Evolutionary conservation across 2,888 invertebrate genomes (phyloP), one percentile per base, ranked within the genome.

Genomic region (Andrena trimmerana): DNA sequence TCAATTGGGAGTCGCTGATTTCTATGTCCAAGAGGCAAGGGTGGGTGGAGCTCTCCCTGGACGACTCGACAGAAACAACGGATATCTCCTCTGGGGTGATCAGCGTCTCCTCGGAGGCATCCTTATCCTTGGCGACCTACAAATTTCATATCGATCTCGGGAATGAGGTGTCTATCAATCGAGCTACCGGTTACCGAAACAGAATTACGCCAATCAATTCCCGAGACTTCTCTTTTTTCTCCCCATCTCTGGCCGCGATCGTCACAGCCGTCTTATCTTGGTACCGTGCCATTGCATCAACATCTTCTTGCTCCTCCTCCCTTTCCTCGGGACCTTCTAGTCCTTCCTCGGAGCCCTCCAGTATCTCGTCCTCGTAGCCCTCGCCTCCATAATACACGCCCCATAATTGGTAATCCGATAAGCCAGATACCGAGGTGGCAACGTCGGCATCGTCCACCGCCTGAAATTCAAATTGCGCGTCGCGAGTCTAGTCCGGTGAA

Each of bases 1-100:
- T 90, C 7, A 91, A 68, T 66, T 90, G 83, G 2, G 92, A 91
- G 71, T 93, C 91, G 57, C 91, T 92, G 59, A 90, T 88, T 6
- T 89, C 90, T 42, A 91, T 86, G 29, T 89, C 85, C 66, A 84
- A 86, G 16, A 90, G 85, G 52, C 90, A 90, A n/a, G 86, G 78
- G 62, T 89, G 74, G 8, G 73, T 67, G 31, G 83, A 81, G 29
- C 82, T 87, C 68, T 90, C 86, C 42, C 78, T 84, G 24, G 84
- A 83, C 16, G 50, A 52, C 24, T 65, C 66, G 4, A 71, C 72
- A 1, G 71, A 70, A 7, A 29, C 16, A 0, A 24, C 20, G 0
- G 66, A 42, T n/a, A 48, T 60, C 0, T 80, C 83, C 52, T 88
- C 83, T 1, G 85, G 81, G 0, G 90, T 90, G 48, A 89, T 81